Evolutionary conservation across 1,140 invertebrate species (phyloP).

Genomic region (Cardiocondyla obscurior): DNA sequence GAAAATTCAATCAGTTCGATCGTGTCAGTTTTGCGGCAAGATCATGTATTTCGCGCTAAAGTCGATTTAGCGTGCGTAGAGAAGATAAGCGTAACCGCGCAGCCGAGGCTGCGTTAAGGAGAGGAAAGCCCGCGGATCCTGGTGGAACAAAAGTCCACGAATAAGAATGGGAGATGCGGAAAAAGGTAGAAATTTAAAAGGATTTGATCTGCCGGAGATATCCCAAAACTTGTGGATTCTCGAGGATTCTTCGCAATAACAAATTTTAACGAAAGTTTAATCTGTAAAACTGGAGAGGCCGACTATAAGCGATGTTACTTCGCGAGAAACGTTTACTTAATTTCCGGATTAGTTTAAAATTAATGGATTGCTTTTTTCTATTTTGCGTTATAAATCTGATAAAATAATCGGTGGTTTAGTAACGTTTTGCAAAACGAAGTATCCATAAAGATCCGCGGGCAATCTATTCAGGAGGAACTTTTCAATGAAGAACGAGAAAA

Average conservation of each 20-base stretch:
- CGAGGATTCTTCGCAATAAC: not conserved
- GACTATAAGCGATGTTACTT: not conserved
- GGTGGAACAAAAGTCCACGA: not conserved
- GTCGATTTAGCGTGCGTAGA: constrained; percentile 23
- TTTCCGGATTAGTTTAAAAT: not conserved
- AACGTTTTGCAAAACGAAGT: not conserved
- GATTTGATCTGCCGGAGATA: not conserved
- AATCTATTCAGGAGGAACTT: constrained; percentile 5
- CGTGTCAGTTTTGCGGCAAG: constrained; percentile 43
- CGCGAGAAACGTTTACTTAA: not conserved
- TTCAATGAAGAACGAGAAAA: not conserved
- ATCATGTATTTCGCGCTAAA: constrained; percentile 38
- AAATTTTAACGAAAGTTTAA: not conserved
- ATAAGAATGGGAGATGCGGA: not conserved
- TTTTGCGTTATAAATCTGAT: not conserved
- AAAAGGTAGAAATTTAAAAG: not conserved
- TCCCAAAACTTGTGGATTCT: not conserved
- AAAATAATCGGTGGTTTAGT: not conserved
- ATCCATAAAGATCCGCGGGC: constrained; percentile 6
- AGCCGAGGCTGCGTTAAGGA: not conserved
- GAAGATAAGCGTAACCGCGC: constrained; percentile 1
- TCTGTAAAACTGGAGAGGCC: not conserved
- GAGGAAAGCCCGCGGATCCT: not conserved
- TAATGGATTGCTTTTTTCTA: not conserved
- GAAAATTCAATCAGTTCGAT: constrained; percentile 67